Percentiles rank a stretch among this genome's conserved stretches.
These are phyloP conservation scores for Griposia aprilina DNA, from an alignment of 2,888 invertebrate genomes.

Conservation along the genomic window DNA sequence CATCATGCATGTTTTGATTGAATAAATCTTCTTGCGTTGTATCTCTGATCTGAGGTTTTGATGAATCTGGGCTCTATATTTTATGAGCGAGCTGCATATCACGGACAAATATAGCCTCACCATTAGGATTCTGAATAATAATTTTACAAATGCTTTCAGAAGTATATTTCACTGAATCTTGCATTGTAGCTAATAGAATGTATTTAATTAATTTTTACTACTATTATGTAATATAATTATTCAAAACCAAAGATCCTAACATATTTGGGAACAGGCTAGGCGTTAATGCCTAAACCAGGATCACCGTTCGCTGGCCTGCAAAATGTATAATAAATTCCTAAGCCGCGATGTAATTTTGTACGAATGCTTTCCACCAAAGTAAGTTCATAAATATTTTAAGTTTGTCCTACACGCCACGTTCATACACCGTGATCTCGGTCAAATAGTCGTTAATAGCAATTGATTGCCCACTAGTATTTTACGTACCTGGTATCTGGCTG, in stretches of 20 bases:
- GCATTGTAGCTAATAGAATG: too few species aligned
- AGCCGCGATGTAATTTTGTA: not conserved
- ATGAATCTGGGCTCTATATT: too few species aligned
- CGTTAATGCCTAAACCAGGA: not conserved
- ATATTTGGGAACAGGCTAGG: not conserved
- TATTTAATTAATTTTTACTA: too few species aligned
- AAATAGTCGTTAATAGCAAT: constrained; percentile 7
- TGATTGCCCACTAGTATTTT: constrained; percentile 34
- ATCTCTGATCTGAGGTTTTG: too few species aligned
- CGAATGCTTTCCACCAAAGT: constrained; percentile 12
- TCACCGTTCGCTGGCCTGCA: not conserved
- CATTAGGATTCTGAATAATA: too few species aligned
- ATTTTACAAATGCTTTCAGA: too few species aligned
- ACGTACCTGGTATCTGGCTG: constrained; percentile 59
- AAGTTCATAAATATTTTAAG: constrained; percentile 3
- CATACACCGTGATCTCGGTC: constrained; percentile 14
- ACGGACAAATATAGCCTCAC: too few species aligned
- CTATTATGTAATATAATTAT: not conserved
- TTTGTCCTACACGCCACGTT: constrained; percentile 9
- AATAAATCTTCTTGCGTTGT: too few species aligned
- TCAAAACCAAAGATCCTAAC: constrained; percentile 1
- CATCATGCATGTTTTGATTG: too few species aligned
- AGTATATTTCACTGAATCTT: too few species aligned
- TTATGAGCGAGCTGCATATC: too few species aligned
- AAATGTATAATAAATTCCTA: not conserved